Conservation (phyloP, 2,797 vertebrate genomes). For the Mionectes olivaceus region DNA sequence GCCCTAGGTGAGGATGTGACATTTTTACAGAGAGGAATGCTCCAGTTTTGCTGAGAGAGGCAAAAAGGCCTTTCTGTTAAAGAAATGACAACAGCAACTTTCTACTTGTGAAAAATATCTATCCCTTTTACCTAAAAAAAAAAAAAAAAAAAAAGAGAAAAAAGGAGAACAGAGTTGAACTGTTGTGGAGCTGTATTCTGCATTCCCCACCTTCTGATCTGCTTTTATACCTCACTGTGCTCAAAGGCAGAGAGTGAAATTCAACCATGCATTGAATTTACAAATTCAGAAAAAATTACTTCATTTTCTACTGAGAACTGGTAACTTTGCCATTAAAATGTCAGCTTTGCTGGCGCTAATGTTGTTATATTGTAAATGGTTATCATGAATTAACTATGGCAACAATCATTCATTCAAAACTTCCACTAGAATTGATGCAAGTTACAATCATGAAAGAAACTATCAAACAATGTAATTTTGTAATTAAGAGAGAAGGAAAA, state of each 20-base stretch:
- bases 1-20: constrained; percentile 56
- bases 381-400: neutral
- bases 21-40: constrained; percentile 56
- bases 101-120: neutral
- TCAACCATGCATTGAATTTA: neutral
- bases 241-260: neutral
- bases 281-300: neutral
- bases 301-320: neutral
- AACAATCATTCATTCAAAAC: neutral
- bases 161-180: neutral
- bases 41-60: constrained; percentile 54
- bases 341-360: neutral
- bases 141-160: neutral
- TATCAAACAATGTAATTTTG: neutral
- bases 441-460: neutral
- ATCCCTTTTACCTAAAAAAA: neutral
- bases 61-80: constrained; percentile 4
- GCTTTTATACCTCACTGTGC: neutral
- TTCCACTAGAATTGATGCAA: neutral
- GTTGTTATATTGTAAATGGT: neutral
- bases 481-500: neutral
- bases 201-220: neutral
- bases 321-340: neutral
- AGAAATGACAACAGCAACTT: neutral
- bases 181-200: neutral